Percentiles rank a stretch among this genome's conserved stretches.
phyloP scores from a whole-genome alignment of 1,140 invertebrate species.

The Tetramorium simillimum region DNA sequence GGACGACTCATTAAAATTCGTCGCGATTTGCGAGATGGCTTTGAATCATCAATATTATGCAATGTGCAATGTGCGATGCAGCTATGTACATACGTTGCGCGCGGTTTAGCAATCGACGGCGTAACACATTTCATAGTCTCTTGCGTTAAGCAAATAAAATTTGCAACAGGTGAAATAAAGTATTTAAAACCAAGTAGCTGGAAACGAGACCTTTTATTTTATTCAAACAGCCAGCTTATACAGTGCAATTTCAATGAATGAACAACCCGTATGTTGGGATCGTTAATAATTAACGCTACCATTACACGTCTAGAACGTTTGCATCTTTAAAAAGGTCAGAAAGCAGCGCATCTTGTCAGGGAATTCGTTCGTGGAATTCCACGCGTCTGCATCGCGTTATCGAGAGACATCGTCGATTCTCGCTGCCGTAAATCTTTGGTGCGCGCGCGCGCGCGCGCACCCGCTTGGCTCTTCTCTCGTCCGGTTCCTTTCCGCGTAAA shows the following conservation, averaged over 20 bases:
- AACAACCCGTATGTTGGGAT: not conserved
- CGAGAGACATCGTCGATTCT: not conserved
- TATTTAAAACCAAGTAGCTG: not conserved
- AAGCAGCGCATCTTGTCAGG: not conserved
- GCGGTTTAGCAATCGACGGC: constrained; percentile 8
- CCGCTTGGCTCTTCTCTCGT: constrained; percentile 38
- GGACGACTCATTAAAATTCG: constrained; percentile 67
- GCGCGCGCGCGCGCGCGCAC: constrained; percentile 47
- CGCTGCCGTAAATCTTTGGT: constrained; percentile 52
- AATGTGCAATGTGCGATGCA: not conserved
- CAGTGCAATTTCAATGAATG: not conserved
- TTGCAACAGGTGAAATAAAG: not conserved
- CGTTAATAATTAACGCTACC: not conserved
- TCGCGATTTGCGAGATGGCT: constrained; percentile 55
- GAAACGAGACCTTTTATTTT: constrained; percentile 2
- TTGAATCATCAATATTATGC: constrained; percentile 15
- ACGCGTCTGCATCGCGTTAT: not conserved
- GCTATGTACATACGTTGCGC: not conserved
- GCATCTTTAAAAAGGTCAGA: not conserved
- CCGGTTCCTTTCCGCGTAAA: constrained; percentile 49
- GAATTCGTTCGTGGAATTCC: not conserved
- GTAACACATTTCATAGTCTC: not conserved
- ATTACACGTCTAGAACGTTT: not conserved
- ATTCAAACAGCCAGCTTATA: not conserved
- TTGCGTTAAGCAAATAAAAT: not conserved